Evolutionary conservation across 2,113 vertebrate genomes (phyloP).

Genomic region (Cromileptes altivelis): DNA sequence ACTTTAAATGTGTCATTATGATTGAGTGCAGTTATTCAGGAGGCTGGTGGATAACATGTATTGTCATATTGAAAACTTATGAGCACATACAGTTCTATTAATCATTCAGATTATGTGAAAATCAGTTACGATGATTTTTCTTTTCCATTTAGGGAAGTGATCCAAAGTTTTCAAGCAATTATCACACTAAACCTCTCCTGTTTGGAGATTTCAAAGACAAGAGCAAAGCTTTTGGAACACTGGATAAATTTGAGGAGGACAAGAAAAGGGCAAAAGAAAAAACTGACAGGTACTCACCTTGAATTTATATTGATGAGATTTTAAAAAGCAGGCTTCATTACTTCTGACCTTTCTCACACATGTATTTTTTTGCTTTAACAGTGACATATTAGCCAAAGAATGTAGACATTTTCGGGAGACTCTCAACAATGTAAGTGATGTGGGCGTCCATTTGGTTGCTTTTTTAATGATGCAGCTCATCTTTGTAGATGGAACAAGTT

Average conservation of each 20-base stretch:
- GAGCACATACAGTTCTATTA: too few species aligned
- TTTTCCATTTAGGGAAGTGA: slow-evolving; percentile 85
- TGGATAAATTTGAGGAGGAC: slow-evolving; percentile 91
- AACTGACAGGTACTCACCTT: slow-evolving; percentile 84
- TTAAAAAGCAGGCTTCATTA: background rate
- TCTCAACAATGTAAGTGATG: slow-evolving; percentile 88
- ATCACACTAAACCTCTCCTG: slow-evolving; percentile 91
- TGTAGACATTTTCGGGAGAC: slow-evolving; percentile 84
- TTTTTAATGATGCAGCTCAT: background rate
- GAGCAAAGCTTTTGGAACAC: slow-evolving; percentile 79
- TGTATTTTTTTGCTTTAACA: slow-evolving; percentile 70
- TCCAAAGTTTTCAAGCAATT: slow-evolving; percentile 88
- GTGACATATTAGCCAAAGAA: slow-evolving; percentile 87
- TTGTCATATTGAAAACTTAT: too few species aligned
- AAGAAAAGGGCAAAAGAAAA: slow-evolving; percentile 92
- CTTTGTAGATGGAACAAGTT: slow-evolving; percentile 4
- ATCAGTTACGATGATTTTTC: background rate
- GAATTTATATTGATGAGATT: background rate
- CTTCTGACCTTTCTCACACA: background rate
- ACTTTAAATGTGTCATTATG: too few species aligned
- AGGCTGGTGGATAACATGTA: too few species aligned
- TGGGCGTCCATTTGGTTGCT: background rate
- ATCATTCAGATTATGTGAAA: too few species aligned
- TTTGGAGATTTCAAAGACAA: slow-evolving; percentile 89
- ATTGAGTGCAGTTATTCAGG: too few species aligned